Base-by-base conservation (phyloP, 2,797 vertebrate species). In the Delichon dasypus region DNA sequence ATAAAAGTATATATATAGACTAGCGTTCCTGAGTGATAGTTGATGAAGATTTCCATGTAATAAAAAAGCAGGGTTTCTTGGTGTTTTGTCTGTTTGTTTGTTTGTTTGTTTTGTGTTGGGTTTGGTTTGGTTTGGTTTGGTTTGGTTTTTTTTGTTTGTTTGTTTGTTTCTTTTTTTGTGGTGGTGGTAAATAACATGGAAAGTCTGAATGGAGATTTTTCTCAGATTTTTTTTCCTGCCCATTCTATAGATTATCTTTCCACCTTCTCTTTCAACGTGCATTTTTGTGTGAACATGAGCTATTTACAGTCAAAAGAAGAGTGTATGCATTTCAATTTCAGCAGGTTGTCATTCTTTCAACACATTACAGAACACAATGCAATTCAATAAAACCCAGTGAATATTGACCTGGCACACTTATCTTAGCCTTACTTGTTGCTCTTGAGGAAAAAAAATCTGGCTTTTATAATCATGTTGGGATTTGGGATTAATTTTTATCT, bases 211-310 rank as follows among this genome's bases (percentile, higher is more conserved):
- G 4, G 40, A 57, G 8, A 36, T 34, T 45, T 44, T 60, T 13
- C 12, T 54, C 9, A 1, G 1, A 11, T 38, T 4, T 2, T 36
- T 57, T 62, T 60, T 89, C 15, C 34, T 73, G 3, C 25, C 10
- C 6, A 12, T 48, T 81, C 42, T 42, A 38, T 18, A 50, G 44
- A 23, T 58, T 12, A 70, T 38, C 5, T 62, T 20, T 34, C 11
- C 7, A 36, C 55, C 18, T 30, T 68, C 13, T 64, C 26, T 20
- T 72, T 57, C 25, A 54, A 27, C 44, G 11, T n/a, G 13, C 38
- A 64, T 77, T 66, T 0, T 0, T 50, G 14, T 0, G 0, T 34
- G 50, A 68, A 42, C 30, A 42, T 1, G 3, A 87, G 11, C 8
- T 81, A 60, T 82, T 87, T 81, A 36, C 26, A 86, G 45, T 48